These are phyloP conservation scores for Pantherophis alleghaniensis DNA, from an alignment of 2,797 vertebrate species.

Conservation along the genomic window DNA sequence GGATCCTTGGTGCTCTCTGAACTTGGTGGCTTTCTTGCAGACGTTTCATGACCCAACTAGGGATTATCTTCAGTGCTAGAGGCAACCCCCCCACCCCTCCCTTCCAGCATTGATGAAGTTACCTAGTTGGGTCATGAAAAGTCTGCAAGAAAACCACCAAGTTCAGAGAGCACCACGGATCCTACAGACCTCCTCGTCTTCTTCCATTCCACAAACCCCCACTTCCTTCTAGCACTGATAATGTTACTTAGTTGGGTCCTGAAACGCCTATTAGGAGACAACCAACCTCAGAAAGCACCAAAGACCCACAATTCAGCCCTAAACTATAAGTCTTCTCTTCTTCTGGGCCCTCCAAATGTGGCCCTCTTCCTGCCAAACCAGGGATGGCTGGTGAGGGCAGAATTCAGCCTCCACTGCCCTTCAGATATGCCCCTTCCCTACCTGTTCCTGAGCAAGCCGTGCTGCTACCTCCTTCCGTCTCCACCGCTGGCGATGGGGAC, in stretches of 20 bases:
- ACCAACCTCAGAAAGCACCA: neutral
- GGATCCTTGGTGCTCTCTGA: neutral
- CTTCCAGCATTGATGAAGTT: neutral
- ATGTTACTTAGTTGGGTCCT: too few species aligned
- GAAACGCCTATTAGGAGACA: neutral
- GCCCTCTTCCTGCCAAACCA: neutral
- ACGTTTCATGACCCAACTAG: neutral
- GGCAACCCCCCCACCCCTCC: neutral
- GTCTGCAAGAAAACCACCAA: neutral
- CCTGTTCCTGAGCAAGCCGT: slow-evolving; percentile 11
- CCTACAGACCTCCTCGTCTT: neutral
- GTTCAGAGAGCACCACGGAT: neutral
- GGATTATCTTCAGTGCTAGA: neutral
- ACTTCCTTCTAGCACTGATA: neutral
- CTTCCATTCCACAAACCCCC: neutral
- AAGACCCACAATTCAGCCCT: neutral
- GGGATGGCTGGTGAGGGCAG: neutral
- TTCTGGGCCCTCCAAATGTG: neutral
- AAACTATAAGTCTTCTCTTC: too few species aligned
- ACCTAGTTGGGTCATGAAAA: neutral
- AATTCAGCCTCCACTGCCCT: neutral
- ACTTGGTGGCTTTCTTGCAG: neutral
- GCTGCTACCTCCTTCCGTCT: neutral
- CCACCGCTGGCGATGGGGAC: rapidly evolving
- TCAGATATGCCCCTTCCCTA: neutral